phyloP scores from a whole-genome alignment of 1,140 invertebrate genomes.

The Magallana ariakensis region DNA sequence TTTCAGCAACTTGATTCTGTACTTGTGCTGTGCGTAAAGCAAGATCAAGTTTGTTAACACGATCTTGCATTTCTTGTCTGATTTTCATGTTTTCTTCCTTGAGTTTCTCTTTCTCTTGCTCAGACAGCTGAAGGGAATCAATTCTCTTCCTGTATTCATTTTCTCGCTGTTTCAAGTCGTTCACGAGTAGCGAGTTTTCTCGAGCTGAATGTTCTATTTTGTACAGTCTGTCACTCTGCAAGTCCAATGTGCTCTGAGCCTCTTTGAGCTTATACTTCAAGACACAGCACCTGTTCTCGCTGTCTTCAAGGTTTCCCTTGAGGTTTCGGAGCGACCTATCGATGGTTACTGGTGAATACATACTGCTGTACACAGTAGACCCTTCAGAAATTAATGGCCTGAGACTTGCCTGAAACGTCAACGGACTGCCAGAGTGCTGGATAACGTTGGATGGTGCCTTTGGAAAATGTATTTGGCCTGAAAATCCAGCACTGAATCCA shows the following conservation, averaged over 20 bases:
- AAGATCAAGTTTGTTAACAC: slow-evolving; percentile 71
- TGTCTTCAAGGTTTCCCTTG: slow-evolving; percentile 70
- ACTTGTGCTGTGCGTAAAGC: slow-evolving; percentile 71
- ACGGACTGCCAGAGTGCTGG: neutral
- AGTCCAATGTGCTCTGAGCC: slow-evolving; percentile 73
- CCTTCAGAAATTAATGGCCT: neutral
- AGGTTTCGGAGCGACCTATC: slow-evolving; percentile 62
- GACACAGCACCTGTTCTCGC: slow-evolving; percentile 71
- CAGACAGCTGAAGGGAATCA: slow-evolving; percentile 61
- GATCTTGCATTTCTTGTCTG: slow-evolving; percentile 74
- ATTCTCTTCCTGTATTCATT: slow-evolving; percentile 74
- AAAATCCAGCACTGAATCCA: slow-evolving; percentile 14
- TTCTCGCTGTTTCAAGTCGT: slow-evolving; percentile 75
- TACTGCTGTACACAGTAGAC: neutral
- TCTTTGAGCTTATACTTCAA: slow-evolving; percentile 76
- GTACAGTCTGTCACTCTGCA: slow-evolving; percentile 72
- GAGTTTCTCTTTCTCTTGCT: slow-evolving; percentile 69
- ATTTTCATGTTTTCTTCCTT: slow-evolving; percentile 71
- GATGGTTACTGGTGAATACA: slow-evolving; percentile 23
- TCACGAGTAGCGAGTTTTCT: slow-evolving; percentile 72
- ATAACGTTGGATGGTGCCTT: neutral
- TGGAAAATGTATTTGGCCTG: neutral
- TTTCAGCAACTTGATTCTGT: slow-evolving; percentile 70
- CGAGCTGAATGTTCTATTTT: slow-evolving; percentile 73
- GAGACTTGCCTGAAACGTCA: neutral